phyloP scores from a whole-genome alignment of 2,888 invertebrate species.

The Melieria omissa region DNA sequence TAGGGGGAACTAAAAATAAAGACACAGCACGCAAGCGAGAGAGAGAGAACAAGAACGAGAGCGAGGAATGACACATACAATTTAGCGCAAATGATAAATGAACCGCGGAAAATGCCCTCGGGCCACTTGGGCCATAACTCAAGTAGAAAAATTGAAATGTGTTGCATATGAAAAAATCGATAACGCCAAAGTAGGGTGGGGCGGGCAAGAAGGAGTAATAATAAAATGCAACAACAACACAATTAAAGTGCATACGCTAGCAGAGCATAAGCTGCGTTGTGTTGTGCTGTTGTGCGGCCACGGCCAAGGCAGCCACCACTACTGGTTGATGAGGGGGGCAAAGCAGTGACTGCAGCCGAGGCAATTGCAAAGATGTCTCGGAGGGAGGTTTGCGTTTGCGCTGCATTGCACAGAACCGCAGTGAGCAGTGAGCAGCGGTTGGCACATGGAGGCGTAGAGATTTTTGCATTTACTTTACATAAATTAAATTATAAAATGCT shows the following conservation, averaged over 20 bases:
- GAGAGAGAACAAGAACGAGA: too few relatives aligned
- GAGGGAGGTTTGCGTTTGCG: neutral
- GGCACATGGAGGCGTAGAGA: slow-evolving; percentile 20
- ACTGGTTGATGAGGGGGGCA: too few relatives aligned
- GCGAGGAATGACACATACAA: slow-evolving; percentile 44
- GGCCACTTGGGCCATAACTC: slow-evolving; percentile 41
- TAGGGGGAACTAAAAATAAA: too few relatives aligned
- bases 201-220: neutral
- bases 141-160: slow-evolving; percentile 15
- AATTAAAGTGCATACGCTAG: neutral
- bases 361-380: too few relatives aligned
- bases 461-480: slow-evolving; percentile 52
- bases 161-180: too few relatives aligned
- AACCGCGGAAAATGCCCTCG: slow-evolving; percentile 57
- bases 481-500: slow-evolving; percentile 65
- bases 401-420: too few relatives aligned
- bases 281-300: too few relatives aligned
- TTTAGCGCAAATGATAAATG: slow-evolving; percentile 58
- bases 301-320: too few relatives aligned
- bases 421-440: neutral
- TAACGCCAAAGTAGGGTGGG: too few relatives aligned
- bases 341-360: too few relatives aligned
- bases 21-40: too few relatives aligned
- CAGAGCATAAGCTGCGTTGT: neutral
- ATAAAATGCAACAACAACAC: slow-evolving; percentile 31